phyloP scores from a whole-genome alignment of 1,140 invertebrate genomes.

The Callitettix versicolor region DNA sequence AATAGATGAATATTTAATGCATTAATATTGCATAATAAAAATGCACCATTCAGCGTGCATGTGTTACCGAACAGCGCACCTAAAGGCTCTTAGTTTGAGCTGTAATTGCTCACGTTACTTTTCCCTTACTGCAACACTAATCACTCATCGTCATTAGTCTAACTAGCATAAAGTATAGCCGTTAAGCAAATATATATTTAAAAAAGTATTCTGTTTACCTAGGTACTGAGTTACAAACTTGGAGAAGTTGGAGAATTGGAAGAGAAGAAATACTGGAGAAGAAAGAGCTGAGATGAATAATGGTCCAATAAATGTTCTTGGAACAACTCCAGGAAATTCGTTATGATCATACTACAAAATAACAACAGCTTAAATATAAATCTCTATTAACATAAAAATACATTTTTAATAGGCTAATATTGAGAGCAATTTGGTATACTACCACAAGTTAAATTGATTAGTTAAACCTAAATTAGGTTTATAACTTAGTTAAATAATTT shows the following conservation, averaged over 20 bases:
- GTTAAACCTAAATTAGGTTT: background rate
- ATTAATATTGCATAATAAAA: too few species aligned
- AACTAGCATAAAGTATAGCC: too few species aligned
- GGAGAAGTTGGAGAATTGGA: conserved; percentile 56
- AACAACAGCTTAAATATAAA: conserved; percentile 17
- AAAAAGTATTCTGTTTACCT: conserved; percentile 50
- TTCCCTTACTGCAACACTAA: too few species aligned
- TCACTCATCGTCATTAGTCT: too few species aligned
- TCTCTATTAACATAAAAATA: background rate
- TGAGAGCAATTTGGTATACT: too few species aligned
- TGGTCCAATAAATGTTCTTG: conserved; percentile 90
- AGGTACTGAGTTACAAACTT: conserved; percentile 88
- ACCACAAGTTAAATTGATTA: background rate
- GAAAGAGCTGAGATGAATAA: conserved; percentile 69
- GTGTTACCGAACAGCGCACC: too few species aligned
- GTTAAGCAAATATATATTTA: too few species aligned
- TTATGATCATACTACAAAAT: conserved; percentile 89
- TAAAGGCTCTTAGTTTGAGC: too few species aligned
- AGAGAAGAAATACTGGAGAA: conserved; percentile 59
- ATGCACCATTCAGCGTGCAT: too few species aligned
- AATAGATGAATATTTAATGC: too few species aligned
- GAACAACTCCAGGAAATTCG: conserved; percentile 96
- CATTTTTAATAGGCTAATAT: too few species aligned
- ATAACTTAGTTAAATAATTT: background rate
- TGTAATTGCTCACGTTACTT: too few species aligned